Conservation (phyloP, 2,113 vertebrate species). For the Silurus asotus region DNA sequence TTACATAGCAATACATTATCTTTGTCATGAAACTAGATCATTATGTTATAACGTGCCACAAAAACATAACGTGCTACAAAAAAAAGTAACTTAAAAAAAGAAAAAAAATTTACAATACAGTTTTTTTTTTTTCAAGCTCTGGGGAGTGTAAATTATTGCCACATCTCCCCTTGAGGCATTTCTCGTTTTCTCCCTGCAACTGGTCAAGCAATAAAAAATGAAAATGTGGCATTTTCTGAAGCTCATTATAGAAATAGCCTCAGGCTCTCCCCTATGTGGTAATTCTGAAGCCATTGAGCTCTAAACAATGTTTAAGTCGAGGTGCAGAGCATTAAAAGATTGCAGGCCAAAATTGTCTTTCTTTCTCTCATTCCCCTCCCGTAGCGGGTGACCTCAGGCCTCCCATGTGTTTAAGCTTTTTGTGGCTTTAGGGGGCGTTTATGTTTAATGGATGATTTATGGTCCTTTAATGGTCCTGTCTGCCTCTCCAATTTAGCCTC, state of each 20-base stretch:
- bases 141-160: slow-evolving; percentile 31
- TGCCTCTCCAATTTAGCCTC: slow-evolving; percentile 46
- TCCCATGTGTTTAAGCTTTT: slow-evolving; percentile 69
- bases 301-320: slow-evolving; percentile 75
- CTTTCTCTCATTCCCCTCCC: slow-evolving; percentile 60
- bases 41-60: background rate
- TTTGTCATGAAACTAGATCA: no score
- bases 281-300: slow-evolving; percentile 72
- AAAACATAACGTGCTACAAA: background rate
- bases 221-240: slow-evolving; percentile 60
- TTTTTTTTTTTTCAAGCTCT: slow-evolving; percentile 18
- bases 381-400: slow-evolving; percentile 61
- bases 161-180: slow-evolving; percentile 30
- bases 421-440: slow-evolving; percentile 70
- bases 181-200: slow-evolving; percentile 43
- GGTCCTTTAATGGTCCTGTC: slow-evolving; percentile 57
- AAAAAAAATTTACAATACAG: background rate
- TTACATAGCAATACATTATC: no score
- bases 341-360: slow-evolving; percentile 64
- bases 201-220: slow-evolving; percentile 55
- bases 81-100: background rate
- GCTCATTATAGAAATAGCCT: slow-evolving; percentile 69
- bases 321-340: slow-evolving; percentile 65
- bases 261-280: slow-evolving; percentile 66
- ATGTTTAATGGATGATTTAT: slow-evolving; percentile 74